Evolutionary conservation across 2,797 vertebrate genomes (phyloP), one percentile per base, ranked within the genome.

Genomic region (Zenarchopterus dispar): DNA sequence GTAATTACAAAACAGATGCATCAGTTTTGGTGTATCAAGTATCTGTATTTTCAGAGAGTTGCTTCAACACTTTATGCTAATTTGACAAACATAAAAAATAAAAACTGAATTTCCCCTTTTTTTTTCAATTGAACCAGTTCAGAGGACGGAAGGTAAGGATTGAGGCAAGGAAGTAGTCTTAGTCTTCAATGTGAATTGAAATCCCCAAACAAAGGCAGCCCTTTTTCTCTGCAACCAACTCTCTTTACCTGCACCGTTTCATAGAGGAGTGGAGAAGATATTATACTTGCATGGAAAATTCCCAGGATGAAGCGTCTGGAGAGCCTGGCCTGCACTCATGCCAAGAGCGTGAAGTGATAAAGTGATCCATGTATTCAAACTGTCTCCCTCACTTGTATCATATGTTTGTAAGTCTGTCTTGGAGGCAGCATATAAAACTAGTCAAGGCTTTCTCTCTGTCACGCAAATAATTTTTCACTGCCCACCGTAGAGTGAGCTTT

Each of bases 191-290:
- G 53, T 56, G 75, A 78, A 85, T 63, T 67, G 33, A 75, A 79
- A 74, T 54, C 54, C 62, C 62, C 48, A 67, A 72, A 84, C 39
- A 68, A 49, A 67, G 43, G 55, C 45, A 7, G 24, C 44, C 44
- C 50, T 63, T 56, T 62, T 62, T 33, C 43, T 60, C 62, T 15
- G 56, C 53, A 66, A 47, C 67, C 48, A 45, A 36, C 33, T 33
- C 67, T 63, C 65, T 68, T 57, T 49, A 78, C 56, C 59, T 48
- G 60, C 71, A 73, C 19, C 55, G 79, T 78, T 62, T 79, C 51
- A 65, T 53, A 52, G 67, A 63, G 62, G 59, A 70, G 73, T 73
- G 68, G 54, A 53, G 44, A 70, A 56, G 71, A 83, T 75, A 75
- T 66, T 57, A 70, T 56, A 63, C 61, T 26, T 65, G 75, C 43